These are phyloP conservation scores for Chelon auratus DNA, from an alignment of 2,797 vertebrate species.

Conservation along the genomic window DNA sequence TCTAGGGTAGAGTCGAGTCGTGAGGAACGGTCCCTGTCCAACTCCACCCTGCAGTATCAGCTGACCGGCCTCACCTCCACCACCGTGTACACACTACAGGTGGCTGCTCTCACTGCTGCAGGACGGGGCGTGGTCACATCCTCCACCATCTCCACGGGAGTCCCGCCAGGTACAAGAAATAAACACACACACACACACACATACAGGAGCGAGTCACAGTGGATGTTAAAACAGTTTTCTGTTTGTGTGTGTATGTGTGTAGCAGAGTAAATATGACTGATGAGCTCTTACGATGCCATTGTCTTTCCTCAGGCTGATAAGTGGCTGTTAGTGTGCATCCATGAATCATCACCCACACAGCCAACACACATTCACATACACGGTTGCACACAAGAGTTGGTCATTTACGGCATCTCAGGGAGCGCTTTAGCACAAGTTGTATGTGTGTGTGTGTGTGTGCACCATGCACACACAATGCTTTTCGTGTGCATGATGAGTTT, in stretches of 20 bases:
- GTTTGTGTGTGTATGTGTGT: conserved; percentile 1
- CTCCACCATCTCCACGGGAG: conserved; percentile 94
- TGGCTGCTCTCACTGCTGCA: conserved; percentile 88
- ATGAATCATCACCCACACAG: conserved; percentile 81
- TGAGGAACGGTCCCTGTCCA: conserved; percentile 83
- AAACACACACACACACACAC: neutral
- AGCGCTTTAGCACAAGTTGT: conserved; percentile 21
- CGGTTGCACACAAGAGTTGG: conserved; percentile 53
- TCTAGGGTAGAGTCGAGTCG: conserved; percentile 85
- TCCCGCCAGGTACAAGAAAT: conserved; percentile 91
- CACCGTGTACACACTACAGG: conserved; percentile 92
- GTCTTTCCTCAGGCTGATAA: conserved; percentile 81
- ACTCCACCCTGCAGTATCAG: conserved; percentile 90
- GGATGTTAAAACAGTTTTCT: conserved; percentile 21
- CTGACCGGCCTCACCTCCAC: conserved; percentile 92
- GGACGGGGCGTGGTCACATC: conserved; percentile 87
- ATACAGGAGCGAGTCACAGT: neutral
- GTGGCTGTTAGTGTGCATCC: conserved; percentile 77
- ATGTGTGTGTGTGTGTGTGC: conserved; percentile 25
- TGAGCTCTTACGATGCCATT: conserved; percentile 78
- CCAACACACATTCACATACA: conserved; percentile 53
- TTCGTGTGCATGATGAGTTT: conserved; percentile 40
- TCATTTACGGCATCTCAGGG: conserved; percentile 71
- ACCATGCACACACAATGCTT: neutral
- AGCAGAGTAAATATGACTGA: conserved; percentile 78